Percentiles rank a stretch among this genome's conserved stretches.
phyloP scores from a whole-genome alignment of 2,888 invertebrate species.

The Apotomis turbidana region DNA sequence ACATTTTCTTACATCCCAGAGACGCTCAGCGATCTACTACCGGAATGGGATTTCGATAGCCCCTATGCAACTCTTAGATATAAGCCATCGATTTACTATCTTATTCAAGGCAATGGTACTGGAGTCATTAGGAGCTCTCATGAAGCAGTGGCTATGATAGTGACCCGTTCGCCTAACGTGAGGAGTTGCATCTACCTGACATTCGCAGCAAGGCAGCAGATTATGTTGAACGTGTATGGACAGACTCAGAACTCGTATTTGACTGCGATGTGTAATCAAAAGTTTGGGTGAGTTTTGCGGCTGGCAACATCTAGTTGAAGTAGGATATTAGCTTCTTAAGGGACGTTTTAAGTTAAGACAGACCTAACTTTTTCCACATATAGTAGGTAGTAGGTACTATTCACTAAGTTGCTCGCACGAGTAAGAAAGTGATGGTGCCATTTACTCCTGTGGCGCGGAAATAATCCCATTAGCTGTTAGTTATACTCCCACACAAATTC shows the following conservation, averaged over 20 bases:
- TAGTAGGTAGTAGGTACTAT: too few relatives aligned
- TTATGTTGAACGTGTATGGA: conserved; percentile 66
- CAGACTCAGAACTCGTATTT: conserved; percentile 43
- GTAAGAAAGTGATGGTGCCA: too few relatives aligned
- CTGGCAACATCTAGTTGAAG: too few relatives aligned
- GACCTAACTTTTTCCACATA: too few relatives aligned
- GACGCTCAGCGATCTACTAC: conserved; percentile 44
- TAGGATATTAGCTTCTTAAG: too few relatives aligned
- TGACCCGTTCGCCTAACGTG: conserved; percentile 58
- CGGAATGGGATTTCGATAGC: conserved; percentile 47
- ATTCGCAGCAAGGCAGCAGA: conserved; percentile 55
- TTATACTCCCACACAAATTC: too few relatives aligned
- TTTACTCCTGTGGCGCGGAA: too few relatives aligned
- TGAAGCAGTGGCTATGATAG: conserved; percentile 44
- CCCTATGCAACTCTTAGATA: not conserved
- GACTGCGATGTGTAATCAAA: conserved; percentile 46
- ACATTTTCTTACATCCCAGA: conserved; percentile 51
- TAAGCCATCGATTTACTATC: conserved; percentile 12
- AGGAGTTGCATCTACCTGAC: conserved; percentile 53
- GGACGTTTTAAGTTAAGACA: too few relatives aligned
- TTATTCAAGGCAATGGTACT: not conserved
- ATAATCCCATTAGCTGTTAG: too few relatives aligned
- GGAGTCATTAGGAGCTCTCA: not conserved
- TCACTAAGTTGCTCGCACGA: too few relatives aligned
- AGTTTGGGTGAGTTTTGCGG: conserved; percentile 49